Base-by-base conservation (phyloP, 2,797 vertebrate species). In the Rhinella marina region DNA sequence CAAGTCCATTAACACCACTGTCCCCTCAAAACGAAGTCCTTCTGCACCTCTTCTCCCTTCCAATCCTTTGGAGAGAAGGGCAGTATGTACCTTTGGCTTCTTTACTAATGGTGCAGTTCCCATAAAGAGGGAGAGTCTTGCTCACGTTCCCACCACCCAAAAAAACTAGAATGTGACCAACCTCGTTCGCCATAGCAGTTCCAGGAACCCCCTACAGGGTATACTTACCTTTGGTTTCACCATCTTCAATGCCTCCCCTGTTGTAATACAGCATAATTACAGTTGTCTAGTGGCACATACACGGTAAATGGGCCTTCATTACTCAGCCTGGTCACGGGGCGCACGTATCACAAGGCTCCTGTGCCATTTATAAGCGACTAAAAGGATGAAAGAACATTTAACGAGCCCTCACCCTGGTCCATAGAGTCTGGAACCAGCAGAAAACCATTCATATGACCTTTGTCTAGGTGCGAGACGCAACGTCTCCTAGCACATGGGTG, bases 401-500 rank as follows among this genome's bases (percentile, higher is more conserved):
- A 21, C 7, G 27, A 64, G 27, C 8, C 7, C 21, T 81, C 32
- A 41, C 32, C 2, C 9, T 66, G 59, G 32, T 50, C 61, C 23
- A 17, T 52, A 81, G 29, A 61, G 79, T 21, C 61, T 64, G 59
- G 7, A 77, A 77, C n/a, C 12, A 13, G 19, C 82, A 59, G 54
- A 62, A 48, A 48, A 62, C 27, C 62, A 19, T 29, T 48, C 16
- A 27, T 50, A 17, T 57, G 7, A 66, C 59, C 72, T 78, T 48
- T 54, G 86, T 84, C 61, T 79, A 25, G 29, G 5, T 29, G 2
- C 27, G 76, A 64, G 80, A 57, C 27, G 0, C 62, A 41, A n/a
- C 50, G 81, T 80, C 29, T 52, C 81, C 75, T 88, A 1, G 62
- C 62, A 29, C 75, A 19, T 17, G 7, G 13, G 64, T 88, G 81